A percentile compares a stretch with the other conserved stretches of the same genome.
These are phyloP conservation scores for Oeneis ivallda DNA, from an alignment of 2,888 invertebrate species.

Conservation along the genomic window DNA sequence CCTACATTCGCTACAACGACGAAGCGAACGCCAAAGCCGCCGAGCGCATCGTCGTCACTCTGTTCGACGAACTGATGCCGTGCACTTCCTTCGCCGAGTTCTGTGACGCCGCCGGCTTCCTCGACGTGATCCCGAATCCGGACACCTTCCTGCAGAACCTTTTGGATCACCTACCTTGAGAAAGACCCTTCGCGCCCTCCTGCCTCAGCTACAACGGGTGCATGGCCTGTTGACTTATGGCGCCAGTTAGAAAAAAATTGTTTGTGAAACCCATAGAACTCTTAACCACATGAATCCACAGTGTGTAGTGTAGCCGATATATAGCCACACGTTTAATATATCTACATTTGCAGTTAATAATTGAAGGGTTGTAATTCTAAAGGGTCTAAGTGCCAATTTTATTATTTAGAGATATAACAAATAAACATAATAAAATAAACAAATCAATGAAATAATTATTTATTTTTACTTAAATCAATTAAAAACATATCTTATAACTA, in stretches of 20 bases:
- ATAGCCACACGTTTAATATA: constrained; percentile 32
- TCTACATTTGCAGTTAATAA: constrained; percentile 22
- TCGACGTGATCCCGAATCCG: constrained; percentile 85
- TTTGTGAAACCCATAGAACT: constrained; percentile 30
- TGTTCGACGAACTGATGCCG: constrained; percentile 94
- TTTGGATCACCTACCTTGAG: constrained; percentile 68
- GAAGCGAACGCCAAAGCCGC: constrained; percentile 93
- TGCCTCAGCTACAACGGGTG: constrained; percentile 62
- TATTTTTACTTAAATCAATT: no score
- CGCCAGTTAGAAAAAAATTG: constrained; percentile 21
- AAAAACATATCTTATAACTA: no score
- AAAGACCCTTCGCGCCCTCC: constrained; percentile 51
- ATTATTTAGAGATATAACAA: no score
- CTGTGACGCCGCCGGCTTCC: constrained; percentile 94
- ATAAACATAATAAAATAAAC: no score
- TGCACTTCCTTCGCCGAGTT: constrained; percentile 95
- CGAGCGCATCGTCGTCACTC: constrained; percentile 89
- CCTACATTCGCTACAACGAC: constrained; percentile 97
- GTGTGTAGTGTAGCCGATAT: constrained; percentile 22
- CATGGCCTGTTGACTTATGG: constrained; percentile 51
- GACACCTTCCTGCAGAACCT: constrained; percentile 69
- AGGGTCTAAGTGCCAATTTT: no score
- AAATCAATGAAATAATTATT: no score
- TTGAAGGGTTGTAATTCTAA: no score
- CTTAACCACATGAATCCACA: not conserved